Percentiles rank a stretch among this genome's conserved stretches.
phyloP scores from a whole-genome alignment of 2,113 vertebrate species.

The Cervus canadensis region DNA sequence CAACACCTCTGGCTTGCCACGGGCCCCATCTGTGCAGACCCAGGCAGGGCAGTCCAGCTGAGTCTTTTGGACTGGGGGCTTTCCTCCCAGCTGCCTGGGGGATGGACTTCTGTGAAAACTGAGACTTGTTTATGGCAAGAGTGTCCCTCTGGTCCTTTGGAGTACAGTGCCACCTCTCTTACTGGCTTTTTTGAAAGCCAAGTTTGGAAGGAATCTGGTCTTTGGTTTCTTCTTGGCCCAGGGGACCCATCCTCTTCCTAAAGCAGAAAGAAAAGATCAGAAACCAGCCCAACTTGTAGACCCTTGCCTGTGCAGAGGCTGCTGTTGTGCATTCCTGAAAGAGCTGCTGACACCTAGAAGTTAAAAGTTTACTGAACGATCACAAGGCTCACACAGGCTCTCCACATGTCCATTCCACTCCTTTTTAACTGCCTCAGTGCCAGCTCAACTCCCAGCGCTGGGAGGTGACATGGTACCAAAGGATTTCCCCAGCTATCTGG shows the following conservation, averaged over 20 bases:
- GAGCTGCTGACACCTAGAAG: slow-evolving; percentile 28
- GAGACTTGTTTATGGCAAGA: background rate
- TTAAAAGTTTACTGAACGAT: background rate
- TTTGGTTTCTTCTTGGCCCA: slow-evolving; percentile 18
- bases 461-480: slow-evolving; percentile 27
- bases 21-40: background rate
- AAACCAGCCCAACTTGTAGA: background rate
- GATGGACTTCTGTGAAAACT: background rate
- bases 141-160: background rate
- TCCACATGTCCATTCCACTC: slow-evolving; percentile 40
- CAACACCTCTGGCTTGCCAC: background rate
- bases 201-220: background rate
- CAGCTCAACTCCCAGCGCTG: background rate
- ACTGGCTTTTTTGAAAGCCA: background rate
- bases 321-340: slow-evolving; percentile 1
- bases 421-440: slow-evolving; percentile 50
- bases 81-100: background rate
- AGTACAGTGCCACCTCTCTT: background rate
- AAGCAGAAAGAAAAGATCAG: background rate
- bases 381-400: background rate
- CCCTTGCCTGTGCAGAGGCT: background rate
- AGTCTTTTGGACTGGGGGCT: background rate
- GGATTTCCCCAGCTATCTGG: slow-evolving; percentile 46
- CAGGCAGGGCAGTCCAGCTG: background rate
- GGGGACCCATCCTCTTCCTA: background rate